Conservation (phyloP, 2,797 vertebrate species). For the Morelia viridis region DNA sequence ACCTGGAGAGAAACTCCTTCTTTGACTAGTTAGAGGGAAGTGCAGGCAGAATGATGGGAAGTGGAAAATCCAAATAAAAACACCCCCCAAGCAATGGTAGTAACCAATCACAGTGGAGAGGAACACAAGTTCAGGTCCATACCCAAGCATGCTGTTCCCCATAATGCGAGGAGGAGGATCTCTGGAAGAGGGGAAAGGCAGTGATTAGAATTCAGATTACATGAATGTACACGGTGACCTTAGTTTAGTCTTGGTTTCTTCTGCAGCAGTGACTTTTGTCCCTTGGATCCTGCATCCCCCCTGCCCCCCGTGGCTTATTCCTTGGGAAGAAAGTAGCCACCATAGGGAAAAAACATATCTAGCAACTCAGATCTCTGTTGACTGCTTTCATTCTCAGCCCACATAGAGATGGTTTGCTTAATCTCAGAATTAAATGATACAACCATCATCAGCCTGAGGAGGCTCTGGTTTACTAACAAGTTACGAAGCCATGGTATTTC, state of each 20-base stretch:
- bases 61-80: background rate
- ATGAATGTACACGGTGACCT: background rate
- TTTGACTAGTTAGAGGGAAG: background rate
- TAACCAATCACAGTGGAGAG: too few species aligned
- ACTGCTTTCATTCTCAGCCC: background rate
- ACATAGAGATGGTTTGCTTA: conserved; percentile 6
- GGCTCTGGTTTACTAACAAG: conserved; percentile 46
- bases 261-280: background rate
- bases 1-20: background rate
- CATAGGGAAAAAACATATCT: background rate
- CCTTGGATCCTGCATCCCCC: background rate
- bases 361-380: background rate
- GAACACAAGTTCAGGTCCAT: background rate
- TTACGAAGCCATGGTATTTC: conserved; percentile 44
- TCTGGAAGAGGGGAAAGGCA: background rate
- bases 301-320: background rate
- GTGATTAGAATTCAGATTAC: too few species aligned
- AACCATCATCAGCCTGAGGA: conserved; percentile 15
- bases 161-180: background rate
- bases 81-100: background rate
- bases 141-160: too few species aligned
- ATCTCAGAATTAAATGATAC: conserved; percentile 6
- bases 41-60: background rate
- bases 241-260: background rate
- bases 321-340: background rate